A percentile compares a stretch with the other conserved stretches of the same genome.
These are phyloP conservation scores for Antheraea pernyi DNA, from an alignment of 1,140 invertebrate genomes.

Conservation along the genomic window DNA sequence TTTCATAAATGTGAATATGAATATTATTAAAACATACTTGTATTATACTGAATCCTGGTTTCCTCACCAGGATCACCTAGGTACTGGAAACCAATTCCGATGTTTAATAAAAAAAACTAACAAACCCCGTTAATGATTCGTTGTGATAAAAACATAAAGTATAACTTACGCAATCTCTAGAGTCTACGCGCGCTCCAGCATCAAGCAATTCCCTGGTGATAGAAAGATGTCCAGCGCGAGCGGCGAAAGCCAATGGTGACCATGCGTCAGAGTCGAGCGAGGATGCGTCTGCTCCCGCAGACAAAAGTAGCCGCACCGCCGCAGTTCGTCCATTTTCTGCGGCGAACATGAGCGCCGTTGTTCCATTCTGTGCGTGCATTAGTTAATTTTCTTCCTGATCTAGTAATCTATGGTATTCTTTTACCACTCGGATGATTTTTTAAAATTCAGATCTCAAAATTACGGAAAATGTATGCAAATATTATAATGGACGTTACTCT, in stretches of 20 bases:
- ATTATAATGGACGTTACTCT: too few species aligned
- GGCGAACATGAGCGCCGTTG: slow-evolving; percentile 94
- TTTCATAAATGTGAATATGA: too few species aligned
- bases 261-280: slow-evolving; percentile 96
- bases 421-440: too few species aligned
- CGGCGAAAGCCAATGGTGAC: slow-evolving; percentile 93
- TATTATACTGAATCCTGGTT: too few species aligned
- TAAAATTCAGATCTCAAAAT: too few species aligned
- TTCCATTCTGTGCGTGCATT: slow-evolving; percentile 86
- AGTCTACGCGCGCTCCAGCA: slow-evolving; percentile 92
- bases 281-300: slow-evolving; percentile 93
- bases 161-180: slow-evolving; percentile 91
- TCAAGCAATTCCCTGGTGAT: slow-evolving; percentile 92
- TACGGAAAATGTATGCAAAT: too few species aligned
- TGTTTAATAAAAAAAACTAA: too few species aligned
- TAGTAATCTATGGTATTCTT: background rate
- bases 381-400: background rate
- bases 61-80: too few species aligned
- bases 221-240: slow-evolving; percentile 93
- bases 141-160: background rate
- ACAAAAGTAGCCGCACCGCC: slow-evolving; percentile 91
- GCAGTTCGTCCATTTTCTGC: slow-evolving; percentile 88
- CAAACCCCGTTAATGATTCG: too few species aligned
- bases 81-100: too few species aligned
- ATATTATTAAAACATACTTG: too few species aligned